Evolutionary conservation across 2,113 vertebrate genomes (phyloP).

Genomic region (Erythrocebus patas): DNA sequence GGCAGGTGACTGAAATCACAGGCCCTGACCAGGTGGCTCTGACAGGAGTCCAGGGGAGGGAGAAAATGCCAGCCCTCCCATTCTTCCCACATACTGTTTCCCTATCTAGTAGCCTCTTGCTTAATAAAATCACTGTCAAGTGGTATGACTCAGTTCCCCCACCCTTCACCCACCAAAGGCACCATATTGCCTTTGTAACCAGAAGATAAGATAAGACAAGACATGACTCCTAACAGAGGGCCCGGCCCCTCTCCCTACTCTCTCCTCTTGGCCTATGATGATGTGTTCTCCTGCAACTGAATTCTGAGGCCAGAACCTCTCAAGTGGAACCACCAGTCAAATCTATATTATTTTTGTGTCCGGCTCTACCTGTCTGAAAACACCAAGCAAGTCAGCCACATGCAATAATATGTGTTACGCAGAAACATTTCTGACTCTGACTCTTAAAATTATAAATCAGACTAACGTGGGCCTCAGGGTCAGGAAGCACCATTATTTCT

Average conservation of each 20-base stretch:
- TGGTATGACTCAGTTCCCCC: constrained; percentile 28
- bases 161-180: not conserved
- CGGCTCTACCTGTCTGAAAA: not conserved
- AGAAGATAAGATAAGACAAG: not conserved
- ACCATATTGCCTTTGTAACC: not conserved
- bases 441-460: not conserved
- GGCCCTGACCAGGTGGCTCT: not conserved
- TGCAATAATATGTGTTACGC: not conserved
- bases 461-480: not conserved
- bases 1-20: not conserved
- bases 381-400: not conserved
- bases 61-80: constrained; percentile 9
- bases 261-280: not conserved
- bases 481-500: not conserved
- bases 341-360: not conserved
- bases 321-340: not conserved
- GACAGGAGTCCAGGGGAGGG: not conserved
- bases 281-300: not conserved
- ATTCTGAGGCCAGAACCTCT: not conserved
- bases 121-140: not conserved
- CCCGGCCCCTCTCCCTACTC: not conserved
- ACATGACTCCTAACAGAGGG: not conserved
- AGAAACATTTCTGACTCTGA: not conserved
- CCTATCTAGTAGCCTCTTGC: constrained; percentile 29
- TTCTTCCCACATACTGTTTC: constrained; percentile 13